Evolutionary conservation across 2,113 vertebrate species (phyloP).

Genomic region (Buteo buteo): DNA sequence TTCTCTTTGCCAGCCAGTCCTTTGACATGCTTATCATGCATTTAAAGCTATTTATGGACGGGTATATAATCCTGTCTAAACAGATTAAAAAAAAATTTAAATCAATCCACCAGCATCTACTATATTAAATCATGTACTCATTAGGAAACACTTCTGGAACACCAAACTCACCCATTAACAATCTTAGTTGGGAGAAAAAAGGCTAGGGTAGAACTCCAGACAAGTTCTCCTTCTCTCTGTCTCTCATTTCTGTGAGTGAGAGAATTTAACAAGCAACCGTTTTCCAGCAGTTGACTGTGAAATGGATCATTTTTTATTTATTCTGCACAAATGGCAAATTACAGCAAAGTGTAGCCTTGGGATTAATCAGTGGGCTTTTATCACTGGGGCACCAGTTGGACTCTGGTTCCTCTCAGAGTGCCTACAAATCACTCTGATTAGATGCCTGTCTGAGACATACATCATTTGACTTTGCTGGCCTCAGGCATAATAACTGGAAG

Average conservation of each 20-base stretch:
- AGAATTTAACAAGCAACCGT: not conserved
- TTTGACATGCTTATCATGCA: not conserved
- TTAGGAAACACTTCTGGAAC: not conserved
- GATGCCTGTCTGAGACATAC: not conserved
- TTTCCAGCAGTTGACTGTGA: not conserved
- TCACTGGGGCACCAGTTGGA: not conserved
- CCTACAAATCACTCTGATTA: slow-evolving; percentile 15
- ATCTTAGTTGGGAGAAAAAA: not conserved
- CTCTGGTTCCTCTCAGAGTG: not conserved
- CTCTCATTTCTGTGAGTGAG: not conserved
- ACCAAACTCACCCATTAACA: not conserved
- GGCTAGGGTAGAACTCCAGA: not conserved
- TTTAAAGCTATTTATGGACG: slow-evolving; percentile 28
- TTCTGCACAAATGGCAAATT: not conserved
- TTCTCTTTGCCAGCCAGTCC: not conserved
- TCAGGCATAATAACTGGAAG: not conserved
- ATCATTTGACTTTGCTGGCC: not conserved
- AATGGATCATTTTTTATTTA: slow-evolving; percentile 44
- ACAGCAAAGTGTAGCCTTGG: not conserved
- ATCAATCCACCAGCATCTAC: not conserved
- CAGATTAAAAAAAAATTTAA: not conserved
- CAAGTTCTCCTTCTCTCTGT: not conserved
- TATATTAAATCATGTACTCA: not conserved
- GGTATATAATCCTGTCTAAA: slow-evolving; percentile 19
- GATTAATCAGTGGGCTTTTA: slow-evolving; percentile 25